phyloP scores from a whole-genome alignment of 2,113 vertebrate species.

The Rhinopomastus cyanomelas region DNA sequence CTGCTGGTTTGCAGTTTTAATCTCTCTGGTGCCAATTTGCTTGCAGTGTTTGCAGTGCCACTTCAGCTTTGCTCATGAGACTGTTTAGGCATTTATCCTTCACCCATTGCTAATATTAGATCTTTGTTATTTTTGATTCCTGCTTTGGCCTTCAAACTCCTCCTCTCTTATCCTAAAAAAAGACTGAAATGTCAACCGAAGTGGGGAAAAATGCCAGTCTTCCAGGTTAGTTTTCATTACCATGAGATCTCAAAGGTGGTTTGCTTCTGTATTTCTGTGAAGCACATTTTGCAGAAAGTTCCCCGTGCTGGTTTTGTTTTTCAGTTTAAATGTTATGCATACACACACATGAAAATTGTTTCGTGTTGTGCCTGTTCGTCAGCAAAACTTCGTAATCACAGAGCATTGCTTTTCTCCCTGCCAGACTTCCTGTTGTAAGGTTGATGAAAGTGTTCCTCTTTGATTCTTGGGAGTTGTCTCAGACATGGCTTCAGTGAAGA shows the following conservation, averaged over 20 bases:
- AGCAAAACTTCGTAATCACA: neutral
- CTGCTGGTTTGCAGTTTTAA: conserved; percentile 26
- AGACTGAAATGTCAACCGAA: neutral
- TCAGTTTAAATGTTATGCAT: neutral
- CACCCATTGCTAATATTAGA: neutral
- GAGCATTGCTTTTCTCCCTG: neutral
- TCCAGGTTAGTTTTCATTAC: neutral
- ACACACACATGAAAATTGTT: rapidly evolving
- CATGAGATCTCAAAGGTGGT: neutral
- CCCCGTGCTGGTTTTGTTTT: neutral
- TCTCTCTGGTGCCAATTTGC: conserved; percentile 11
- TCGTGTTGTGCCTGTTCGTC: neutral
- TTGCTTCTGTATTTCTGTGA: neutral
- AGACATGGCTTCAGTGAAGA: neutral
- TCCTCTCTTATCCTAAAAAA: neutral
- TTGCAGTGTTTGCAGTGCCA: neutral
- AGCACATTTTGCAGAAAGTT: neutral
- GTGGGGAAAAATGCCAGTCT: neutral
- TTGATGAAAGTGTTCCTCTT: neutral
- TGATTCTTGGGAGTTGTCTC: neutral
- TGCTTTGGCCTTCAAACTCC: neutral
- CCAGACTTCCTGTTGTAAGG: neutral
- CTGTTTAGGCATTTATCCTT: neutral
- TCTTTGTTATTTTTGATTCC: neutral
- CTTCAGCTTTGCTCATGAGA: neutral